These are phyloP conservation scores for Barypeithes pellucidus DNA, from an alignment of 2,888 invertebrate genomes.

Conservation along the genomic window DNA sequence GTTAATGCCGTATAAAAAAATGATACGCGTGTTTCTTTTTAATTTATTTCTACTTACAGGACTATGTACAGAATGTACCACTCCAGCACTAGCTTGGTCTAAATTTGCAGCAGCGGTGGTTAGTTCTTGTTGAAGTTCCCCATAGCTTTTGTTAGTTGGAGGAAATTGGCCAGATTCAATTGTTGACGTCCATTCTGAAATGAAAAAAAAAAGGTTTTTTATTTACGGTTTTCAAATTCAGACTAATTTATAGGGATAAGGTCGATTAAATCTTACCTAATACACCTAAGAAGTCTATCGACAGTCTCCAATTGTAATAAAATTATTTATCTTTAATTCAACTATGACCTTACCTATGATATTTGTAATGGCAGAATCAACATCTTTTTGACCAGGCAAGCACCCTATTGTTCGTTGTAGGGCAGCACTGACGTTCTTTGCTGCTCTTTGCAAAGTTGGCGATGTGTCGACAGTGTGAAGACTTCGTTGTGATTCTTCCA, in stretches of 20 bases:
- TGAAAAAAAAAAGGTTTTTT: background rate
- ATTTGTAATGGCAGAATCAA: slow-evolving; percentile 90
- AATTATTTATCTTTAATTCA: background rate
- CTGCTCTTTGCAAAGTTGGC: slow-evolving; percentile 81
- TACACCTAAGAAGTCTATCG: background rate
- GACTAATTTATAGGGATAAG: background rate
- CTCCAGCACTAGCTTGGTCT: slow-evolving; percentile 87
- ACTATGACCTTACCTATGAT: slow-evolving; percentile 73
- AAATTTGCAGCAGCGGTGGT: slow-evolving; percentile 88
- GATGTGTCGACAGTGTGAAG: slow-evolving; percentile 79
- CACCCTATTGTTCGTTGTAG: slow-evolving; percentile 84
- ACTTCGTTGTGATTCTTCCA: slow-evolving; percentile 82
- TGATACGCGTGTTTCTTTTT: no score
- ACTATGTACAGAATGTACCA: slow-evolving; percentile 84
- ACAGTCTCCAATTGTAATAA: background rate
- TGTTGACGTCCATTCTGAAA: slow-evolving; percentile 78
- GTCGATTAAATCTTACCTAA: no score
- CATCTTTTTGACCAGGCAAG: slow-evolving; percentile 93
- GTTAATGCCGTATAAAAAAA: no score
- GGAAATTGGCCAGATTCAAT: slow-evolving; percentile 85
- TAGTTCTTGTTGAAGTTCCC: slow-evolving; percentile 89
- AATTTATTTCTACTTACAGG: slow-evolving; percentile 69
- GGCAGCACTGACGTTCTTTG: slow-evolving; percentile 78
- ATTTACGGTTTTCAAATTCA: no score
- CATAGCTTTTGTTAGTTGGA: slow-evolving; percentile 80